Percentiles rank a stretch among this genome's conserved stretches.
These are phyloP conservation scores for Falco naumanni DNA, from an alignment of 2,797 vertebrate genomes.

Conservation along the genomic window DNA sequence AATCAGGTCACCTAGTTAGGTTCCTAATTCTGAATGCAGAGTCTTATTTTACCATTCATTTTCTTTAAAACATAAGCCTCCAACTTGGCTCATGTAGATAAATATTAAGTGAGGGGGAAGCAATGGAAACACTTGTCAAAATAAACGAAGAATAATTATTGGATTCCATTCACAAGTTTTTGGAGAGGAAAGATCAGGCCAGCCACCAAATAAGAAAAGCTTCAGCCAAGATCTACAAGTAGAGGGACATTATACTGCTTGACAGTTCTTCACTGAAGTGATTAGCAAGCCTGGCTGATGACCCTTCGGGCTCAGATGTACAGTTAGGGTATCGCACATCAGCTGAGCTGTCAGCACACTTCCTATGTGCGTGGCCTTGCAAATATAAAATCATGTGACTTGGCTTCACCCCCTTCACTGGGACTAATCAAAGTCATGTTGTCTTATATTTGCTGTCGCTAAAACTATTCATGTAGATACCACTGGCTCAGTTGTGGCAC, in stretches of 20 bases:
- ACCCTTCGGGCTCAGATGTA: constrained; percentile 23
- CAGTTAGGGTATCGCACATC: neutral
- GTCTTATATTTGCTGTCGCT: constrained; percentile 22
- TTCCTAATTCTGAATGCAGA: constrained; percentile 30
- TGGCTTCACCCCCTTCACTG: constrained; percentile 7
- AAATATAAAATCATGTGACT: constrained; percentile 17
- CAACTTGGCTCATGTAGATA: constrained; percentile 40
- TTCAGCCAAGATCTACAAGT: constrained; percentile 61
- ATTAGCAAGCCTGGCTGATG: constrained; percentile 57
- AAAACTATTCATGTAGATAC: neutral
- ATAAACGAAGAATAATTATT: constrained; percentile 57
- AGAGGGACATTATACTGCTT: constrained; percentile 37
- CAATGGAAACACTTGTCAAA: constrained; percentile 64
- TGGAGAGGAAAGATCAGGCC: constrained; percentile 27
- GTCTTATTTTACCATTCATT: constrained; percentile 47
- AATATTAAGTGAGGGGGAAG: constrained; percentile 51
- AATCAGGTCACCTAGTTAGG: constrained; percentile 35
- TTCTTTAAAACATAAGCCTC: constrained; percentile 48
- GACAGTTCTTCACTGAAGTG: constrained; percentile 46
- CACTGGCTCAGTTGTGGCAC: neutral
- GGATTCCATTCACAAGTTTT: constrained; percentile 56
- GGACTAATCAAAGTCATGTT: constrained; percentile 30
- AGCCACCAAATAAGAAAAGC: constrained; percentile 31
- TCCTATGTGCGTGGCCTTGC: neutral
- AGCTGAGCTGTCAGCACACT: neutral